Percentiles rank a stretch among this genome's conserved stretches.
These are phyloP conservation scores for Sceloporus undulatus DNA, from an alignment of 2,113 vertebrate species.

Conservation along the genomic window DNA sequence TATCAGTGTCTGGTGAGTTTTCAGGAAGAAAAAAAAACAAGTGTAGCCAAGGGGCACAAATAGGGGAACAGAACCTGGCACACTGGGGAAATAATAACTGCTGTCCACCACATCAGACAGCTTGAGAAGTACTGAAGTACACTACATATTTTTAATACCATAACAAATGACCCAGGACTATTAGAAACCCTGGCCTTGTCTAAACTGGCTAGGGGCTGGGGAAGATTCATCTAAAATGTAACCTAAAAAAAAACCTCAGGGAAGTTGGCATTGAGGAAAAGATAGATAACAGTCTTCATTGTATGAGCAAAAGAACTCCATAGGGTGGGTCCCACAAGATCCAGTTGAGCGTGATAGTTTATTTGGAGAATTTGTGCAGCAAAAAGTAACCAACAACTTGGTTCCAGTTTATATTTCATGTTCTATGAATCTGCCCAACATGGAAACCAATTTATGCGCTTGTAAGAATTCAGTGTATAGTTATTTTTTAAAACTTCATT, in stretches of 20 bases:
- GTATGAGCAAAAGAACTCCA: neutral
- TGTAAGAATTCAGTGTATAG: constrained; percentile 30
- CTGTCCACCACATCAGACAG: neutral
- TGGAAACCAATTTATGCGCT: constrained; percentile 15
- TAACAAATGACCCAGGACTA: neutral
- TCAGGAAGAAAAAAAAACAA: no score
- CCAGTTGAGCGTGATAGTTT: neutral
- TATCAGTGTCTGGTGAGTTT: no score
- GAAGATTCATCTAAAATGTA: no score
- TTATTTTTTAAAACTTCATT: constrained; percentile 15
- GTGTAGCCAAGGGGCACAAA: no score
- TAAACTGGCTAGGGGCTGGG: no score
- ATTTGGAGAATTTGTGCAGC: neutral
- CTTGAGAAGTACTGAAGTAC: neutral
- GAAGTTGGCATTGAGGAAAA: no score
- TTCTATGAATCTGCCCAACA: constrained; percentile 1
- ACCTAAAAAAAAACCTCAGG: no score
- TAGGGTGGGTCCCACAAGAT: neutral
- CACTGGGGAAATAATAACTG: neutral
- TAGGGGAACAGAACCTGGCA: no score
- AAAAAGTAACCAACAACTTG: neutral
- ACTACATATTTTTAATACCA: neutral
- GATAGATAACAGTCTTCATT: no score
- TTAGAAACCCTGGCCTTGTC: no score
- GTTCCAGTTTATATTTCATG: neutral